phyloP scores from a whole-genome alignment of 2,797 vertebrate species.

The Poecilia gillii region DNA sequence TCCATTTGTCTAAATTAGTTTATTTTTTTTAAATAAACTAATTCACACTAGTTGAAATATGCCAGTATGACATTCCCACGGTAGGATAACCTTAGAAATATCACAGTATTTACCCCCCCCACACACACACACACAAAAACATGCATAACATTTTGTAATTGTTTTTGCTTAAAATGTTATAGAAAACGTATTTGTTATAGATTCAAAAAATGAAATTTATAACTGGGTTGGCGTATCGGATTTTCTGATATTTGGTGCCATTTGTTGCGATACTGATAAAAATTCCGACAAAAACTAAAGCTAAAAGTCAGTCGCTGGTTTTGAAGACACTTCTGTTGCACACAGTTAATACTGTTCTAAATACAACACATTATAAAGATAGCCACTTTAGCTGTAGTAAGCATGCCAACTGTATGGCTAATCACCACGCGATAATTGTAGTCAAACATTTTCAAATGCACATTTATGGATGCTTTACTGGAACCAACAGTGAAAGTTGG shows the following conservation, averaged over 20 bases:
- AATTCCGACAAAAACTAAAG: background rate
- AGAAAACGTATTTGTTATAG: background rate
- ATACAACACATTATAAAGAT: background rate
- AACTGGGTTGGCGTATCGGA: background rate
- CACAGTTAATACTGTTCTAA: background rate
- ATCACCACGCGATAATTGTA: background rate
- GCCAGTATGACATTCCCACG: background rate
- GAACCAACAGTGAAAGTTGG: background rate
- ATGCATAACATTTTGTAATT: background rate
- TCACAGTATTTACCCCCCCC: background rate
- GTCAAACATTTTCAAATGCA: background rate
- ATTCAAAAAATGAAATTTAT: background rate
- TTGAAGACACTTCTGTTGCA: background rate
- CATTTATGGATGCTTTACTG: background rate
- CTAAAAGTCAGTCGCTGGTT: background rate
- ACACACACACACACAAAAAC: background rate
- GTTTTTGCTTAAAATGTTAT: background rate
- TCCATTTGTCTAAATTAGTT: slow-evolving; percentile 8
- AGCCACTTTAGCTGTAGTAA: background rate
- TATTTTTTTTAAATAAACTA: background rate
- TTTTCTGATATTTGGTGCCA: background rate
- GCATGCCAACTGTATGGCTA: background rate
- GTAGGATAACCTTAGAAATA: background rate
- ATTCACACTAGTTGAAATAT: background rate
- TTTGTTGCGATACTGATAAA: background rate